Evolutionary conservation across 2,113 vertebrate species (phyloP), one percentile per base, ranked within the genome.

Genomic region (Pelecanoides urinatrix): DNA sequence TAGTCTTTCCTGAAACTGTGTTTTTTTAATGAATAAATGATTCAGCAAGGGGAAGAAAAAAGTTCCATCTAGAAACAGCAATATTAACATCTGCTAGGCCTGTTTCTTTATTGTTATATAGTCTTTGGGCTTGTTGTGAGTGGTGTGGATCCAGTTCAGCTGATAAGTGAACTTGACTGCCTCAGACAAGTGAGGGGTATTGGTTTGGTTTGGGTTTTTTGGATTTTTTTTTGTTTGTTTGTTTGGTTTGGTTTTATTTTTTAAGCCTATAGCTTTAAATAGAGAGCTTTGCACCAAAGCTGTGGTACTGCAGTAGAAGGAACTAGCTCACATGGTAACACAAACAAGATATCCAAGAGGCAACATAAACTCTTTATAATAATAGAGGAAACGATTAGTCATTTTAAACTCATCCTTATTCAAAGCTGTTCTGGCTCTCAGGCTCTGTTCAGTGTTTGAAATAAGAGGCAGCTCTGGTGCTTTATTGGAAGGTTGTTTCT

Each of bases 11-110:
- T 74, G 78, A 73, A 95, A 94, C 78, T 42, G 25, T 87, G 87
- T 67, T 90, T 95, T 95, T 92, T 95, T 83, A 73, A 90, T 93
- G 93, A 93, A 90, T 93, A 96, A 96, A 83, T 93, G 67, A 95
- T 92, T 96, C 85, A 76, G 70, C 53, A 78, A 81, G 63, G 81
- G 16, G 1, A 12, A 70, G 30, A 13, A 34, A 79, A 49, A 55
- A 7, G 36, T 73, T 79, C 77, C 40, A 40, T 56, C 29, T 49
- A 85, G 84, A 89, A 82, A 45, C 62, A 70, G 77, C 38, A 90
- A 49, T 94, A 85, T 76, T 81, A 82, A 76, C 90, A 66, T 93
- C 73, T 90, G 56, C 66, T 85, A 8, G 70, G 20, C 25, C 76
- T 45, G 16, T 78, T 82, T 65, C 56, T 68, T 85, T 81, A 56